phyloP scores from a whole-genome alignment of 2,797 vertebrate species.

The Schizothorax lantsangensis region DNA sequence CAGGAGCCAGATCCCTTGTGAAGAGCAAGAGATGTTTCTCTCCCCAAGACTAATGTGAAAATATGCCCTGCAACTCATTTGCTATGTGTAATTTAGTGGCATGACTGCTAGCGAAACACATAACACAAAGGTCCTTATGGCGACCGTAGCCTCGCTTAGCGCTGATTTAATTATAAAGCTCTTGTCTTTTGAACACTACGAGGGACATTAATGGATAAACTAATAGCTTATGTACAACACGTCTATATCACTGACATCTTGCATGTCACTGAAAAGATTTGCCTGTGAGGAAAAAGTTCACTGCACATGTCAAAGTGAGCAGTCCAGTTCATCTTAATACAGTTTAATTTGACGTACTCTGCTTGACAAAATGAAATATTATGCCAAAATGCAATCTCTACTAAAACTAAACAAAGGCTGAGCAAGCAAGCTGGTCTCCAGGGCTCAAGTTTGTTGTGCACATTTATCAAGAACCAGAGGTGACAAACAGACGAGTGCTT shows the following conservation, averaged over 20 bases:
- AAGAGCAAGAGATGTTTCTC: constrained; percentile 73
- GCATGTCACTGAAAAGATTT: constrained; percentile 63
- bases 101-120: constrained; percentile 60
- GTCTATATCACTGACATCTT: constrained; percentile 62
- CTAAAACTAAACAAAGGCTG: constrained; percentile 38
- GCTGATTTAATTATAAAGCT: constrained; percentile 77
- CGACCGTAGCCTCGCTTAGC: constrained; percentile 62
- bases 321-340: constrained; percentile 68
- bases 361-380: constrained; percentile 62
- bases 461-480: constrained; percentile 8
- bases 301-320: constrained; percentile 68
- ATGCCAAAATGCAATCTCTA: constrained; percentile 55
- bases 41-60: constrained; percentile 70
- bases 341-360: constrained; percentile 64
- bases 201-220: constrained; percentile 70
- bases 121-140: constrained; percentile 69
- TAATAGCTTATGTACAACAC: constrained; percentile 67
- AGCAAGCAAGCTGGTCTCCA: constrained; percentile 50
- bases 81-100: constrained; percentile 60
- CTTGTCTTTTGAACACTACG: constrained; percentile 59
- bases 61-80: constrained; percentile 65
- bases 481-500: constrained; percentile 23
- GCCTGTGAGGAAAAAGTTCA: constrained; percentile 61
- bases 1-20: constrained; percentile 62
- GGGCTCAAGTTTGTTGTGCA: constrained; percentile 34